Evolutionary conservation across 1,140 invertebrate genomes (phyloP).

Genomic region (Goniozus legneri): DNA sequence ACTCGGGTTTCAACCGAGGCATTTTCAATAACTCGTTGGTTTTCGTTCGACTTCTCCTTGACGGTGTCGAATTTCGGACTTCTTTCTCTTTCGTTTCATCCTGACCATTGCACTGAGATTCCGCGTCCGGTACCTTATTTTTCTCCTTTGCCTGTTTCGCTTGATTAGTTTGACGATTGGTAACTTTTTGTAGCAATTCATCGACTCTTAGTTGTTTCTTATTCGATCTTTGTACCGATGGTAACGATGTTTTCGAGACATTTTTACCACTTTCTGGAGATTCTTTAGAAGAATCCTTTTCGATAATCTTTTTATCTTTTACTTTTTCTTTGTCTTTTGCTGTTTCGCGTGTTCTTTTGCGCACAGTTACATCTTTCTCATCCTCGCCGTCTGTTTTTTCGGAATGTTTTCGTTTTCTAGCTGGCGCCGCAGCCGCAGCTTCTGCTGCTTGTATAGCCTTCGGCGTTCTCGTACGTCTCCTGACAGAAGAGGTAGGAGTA

Average conservation of each 20-base stretch:
- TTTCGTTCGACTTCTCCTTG: slow-evolving; percentile 39
- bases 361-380: slow-evolving; percentile 29
- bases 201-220: slow-evolving; percentile 49
- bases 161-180: slow-evolving; percentile 41
- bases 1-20: slow-evolving; percentile 28
- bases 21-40: slow-evolving; percentile 25
- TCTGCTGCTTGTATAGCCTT: slow-evolving; percentile 20
- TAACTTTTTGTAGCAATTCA: slow-evolving; percentile 48
- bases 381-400: slow-evolving; percentile 46
- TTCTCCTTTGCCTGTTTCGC: slow-evolving; percentile 41
- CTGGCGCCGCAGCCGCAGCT: slow-evolving; percentile 15
- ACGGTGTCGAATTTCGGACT: slow-evolving; percentile 19
- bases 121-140: slow-evolving; percentile 24
- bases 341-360: slow-evolving; percentile 42
- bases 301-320: slow-evolving; percentile 21
- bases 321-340: slow-evolving; percentile 22
- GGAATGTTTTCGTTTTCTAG: slow-evolving; percentile 52
- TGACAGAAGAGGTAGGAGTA: slow-evolving; percentile 17
- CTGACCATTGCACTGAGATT: slow-evolving; percentile 31
- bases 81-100: slow-evolving; percentile 38
- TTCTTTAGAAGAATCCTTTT: slow-evolving; percentile 30
- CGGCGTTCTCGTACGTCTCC: slow-evolving; percentile 37
- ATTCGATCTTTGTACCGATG: slow-evolving; percentile 13
- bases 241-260: background rate
- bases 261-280: slow-evolving; percentile 5